A percentile compares a stretch with the other conserved stretches of the same genome.
These are phyloP conservation scores for Sycobia sp. DNA, from an alignment of 1,140 invertebrate species.

Conservation along the genomic window DNA sequence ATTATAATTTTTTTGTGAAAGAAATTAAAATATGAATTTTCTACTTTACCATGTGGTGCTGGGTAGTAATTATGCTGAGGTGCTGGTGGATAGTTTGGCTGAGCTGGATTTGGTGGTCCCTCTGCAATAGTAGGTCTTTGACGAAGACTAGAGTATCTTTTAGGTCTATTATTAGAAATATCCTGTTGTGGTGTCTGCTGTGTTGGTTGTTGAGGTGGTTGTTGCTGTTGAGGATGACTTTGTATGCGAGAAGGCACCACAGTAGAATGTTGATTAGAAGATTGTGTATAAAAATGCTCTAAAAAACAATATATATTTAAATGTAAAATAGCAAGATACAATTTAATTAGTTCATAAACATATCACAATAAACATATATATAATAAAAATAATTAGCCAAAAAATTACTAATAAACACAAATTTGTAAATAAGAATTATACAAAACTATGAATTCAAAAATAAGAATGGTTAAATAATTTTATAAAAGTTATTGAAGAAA, in stretches of 20 bases:
- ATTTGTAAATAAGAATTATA: background rate
- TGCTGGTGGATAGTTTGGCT: conserved; percentile 53
- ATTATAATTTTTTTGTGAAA: too few relatives aligned
- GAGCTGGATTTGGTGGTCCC: conserved; percentile 41
- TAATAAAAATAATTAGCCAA: conserved; percentile 18
- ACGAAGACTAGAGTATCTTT: conserved; percentile 76
- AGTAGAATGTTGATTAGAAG: conserved; percentile 55
- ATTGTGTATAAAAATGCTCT: conserved; percentile 56
- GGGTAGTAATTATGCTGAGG: conserved; percentile 55
- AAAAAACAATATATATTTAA: conserved; percentile 24
- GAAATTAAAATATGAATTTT: too few relatives aligned
- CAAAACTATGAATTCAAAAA: too few relatives aligned
- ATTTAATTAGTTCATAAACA: too few relatives aligned
- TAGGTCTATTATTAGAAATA: conserved; percentile 65
- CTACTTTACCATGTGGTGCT: conserved; percentile 53
- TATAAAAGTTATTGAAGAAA: too few relatives aligned
- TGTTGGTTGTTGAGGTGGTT: conserved; percentile 46
- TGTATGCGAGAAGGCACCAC: conserved; percentile 62
- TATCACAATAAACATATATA: conserved; percentile 7
- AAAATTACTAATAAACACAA: background rate
- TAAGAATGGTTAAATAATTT: too few relatives aligned
- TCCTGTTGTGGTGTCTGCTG: conserved; percentile 48
- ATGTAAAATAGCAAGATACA: conserved; percentile 19
- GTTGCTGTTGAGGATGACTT: conserved; percentile 45
- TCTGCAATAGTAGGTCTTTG: conserved; percentile 64